Conservation (phyloP, 2,113 vertebrate genomes). For the Leptodactylus fuscus region DNA sequence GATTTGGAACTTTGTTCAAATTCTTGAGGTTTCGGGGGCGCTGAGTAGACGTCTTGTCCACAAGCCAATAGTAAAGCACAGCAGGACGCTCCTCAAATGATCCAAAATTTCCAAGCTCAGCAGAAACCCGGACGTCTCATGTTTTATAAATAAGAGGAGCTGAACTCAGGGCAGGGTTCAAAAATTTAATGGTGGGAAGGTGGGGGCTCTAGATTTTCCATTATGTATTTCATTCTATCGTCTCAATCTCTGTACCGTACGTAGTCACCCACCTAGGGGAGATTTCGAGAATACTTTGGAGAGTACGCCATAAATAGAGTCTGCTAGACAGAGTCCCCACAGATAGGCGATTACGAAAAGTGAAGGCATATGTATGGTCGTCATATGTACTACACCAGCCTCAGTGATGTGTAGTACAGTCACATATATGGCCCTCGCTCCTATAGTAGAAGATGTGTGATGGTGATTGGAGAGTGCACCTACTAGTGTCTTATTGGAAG, state of each 20-base stretch:
- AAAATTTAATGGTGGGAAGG: background rate
- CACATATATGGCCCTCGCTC: no score
- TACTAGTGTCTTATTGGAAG: no score
- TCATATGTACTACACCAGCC: no score
- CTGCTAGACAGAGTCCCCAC: background rate
- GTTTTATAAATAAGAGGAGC: background rate
- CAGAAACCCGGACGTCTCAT: background rate
- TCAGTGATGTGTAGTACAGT: no score
- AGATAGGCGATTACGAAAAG: background rate
- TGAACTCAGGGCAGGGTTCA: no score
- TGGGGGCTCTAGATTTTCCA: background rate
- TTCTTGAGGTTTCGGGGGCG: slow-evolving; percentile 10
- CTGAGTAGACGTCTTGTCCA: background rate
- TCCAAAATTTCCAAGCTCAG: background rate
- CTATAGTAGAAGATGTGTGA: no score
- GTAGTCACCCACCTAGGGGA: background rate
- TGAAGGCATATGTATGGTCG: background rate
- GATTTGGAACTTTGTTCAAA: background rate
- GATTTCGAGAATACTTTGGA: background rate
- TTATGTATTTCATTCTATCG: background rate
- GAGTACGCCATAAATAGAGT: background rate
- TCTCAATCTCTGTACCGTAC: background rate
- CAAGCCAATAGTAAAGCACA: background rate
- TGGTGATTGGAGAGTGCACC: no score
- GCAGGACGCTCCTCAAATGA: background rate